These are phyloP conservation scores for Latrodectus hesperus DNA, from an alignment of 2,888 invertebrate genomes.

Conservation along the genomic window DNA sequence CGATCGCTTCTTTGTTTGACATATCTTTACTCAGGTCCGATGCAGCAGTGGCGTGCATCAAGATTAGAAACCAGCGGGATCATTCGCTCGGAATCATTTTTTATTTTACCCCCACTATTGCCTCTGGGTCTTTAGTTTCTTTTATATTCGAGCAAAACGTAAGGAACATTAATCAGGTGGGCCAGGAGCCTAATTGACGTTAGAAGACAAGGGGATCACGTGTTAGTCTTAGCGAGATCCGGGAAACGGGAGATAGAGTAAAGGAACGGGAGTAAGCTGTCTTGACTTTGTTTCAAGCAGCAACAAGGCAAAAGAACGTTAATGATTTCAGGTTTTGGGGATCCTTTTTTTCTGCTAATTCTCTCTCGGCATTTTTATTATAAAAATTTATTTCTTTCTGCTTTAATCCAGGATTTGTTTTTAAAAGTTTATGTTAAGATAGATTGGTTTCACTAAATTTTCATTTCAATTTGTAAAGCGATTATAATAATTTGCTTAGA, in stretches of 20 bases:
- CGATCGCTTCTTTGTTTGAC: slow-evolving; percentile 53
- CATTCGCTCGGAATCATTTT: background rate
- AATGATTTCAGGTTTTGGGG: slow-evolving; percentile 21
- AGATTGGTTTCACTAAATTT: too few species aligned
- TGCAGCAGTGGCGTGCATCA: slow-evolving; percentile 50
- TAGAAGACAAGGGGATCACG: slow-evolving; percentile 55
- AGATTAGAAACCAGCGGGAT: slow-evolving; percentile 61
- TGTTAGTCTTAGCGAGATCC: slow-evolving; percentile 34
- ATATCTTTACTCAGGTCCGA: slow-evolving; percentile 42
- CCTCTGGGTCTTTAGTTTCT: background rate
- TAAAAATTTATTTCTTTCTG: too few species aligned
- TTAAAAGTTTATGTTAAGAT: background rate
- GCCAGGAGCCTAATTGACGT: slow-evolving; percentile 55
- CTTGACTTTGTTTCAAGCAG: slow-evolving; percentile 33
- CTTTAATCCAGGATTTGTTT: background rate
- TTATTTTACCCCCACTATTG: slow-evolving; percentile 21
- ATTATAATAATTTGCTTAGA: too few species aligned
- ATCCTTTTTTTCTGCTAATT: background rate
- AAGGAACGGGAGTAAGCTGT: slow-evolving; percentile 24
- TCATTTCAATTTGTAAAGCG: too few species aligned
- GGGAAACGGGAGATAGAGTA: background rate
- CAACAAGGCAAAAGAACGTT: slow-evolving; percentile 4
- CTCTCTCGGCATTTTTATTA: too few species aligned
- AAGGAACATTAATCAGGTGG: slow-evolving; percentile 54
- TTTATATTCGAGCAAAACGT: slow-evolving; percentile 41